Evolutionary conservation across 2,888 invertebrate genomes (phyloP).

Genomic region (Congeria kusceri): DNA sequence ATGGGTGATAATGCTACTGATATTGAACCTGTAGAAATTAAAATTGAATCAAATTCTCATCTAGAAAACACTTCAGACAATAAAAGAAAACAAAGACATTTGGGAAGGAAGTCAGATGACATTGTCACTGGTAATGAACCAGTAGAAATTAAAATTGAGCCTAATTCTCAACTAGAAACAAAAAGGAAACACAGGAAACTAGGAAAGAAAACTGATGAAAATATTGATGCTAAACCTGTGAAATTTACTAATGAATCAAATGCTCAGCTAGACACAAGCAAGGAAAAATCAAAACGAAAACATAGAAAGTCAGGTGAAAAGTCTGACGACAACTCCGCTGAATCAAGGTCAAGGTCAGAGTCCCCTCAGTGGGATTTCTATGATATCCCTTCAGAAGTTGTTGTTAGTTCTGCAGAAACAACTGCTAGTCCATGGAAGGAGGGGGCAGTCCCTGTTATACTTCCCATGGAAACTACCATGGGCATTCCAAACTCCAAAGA

Average conservation of each 20-base stretch:
- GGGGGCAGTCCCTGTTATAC: conserved; percentile 59
- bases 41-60: background rate
- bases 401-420: conserved; percentile 21
- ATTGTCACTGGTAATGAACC: conserved; percentile 27
- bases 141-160: conserved; percentile 6
- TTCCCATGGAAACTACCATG: conserved; percentile 71
- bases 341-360: conserved; percentile 69
- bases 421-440: conserved; percentile 44
- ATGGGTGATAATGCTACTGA: too few species aligned
- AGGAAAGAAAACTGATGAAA: conserved; percentile 23
- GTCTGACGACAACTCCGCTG: conserved; percentile 30
- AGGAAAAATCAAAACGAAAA: background rate
- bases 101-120: conserved; percentile 22
- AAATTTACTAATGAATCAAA: too few species aligned
- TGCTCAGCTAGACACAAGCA: too few species aligned
- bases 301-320: conserved; percentile 9
- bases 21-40: background rate
- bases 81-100: conserved; percentile 3
- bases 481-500: conserved; percentile 35
- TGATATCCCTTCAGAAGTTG: conserved; percentile 68
- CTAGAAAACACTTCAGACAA: background rate
- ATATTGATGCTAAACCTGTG: too few species aligned
- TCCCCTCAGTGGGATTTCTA: conserved; percentile 80
- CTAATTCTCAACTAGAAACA: background rate
- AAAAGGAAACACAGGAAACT: conserved; percentile 45